Evolutionary conservation across 2,888 invertebrate species (phyloP), one percentile per base, ranked within the genome.

Genomic region (Plemyria rubiginata): DNA sequence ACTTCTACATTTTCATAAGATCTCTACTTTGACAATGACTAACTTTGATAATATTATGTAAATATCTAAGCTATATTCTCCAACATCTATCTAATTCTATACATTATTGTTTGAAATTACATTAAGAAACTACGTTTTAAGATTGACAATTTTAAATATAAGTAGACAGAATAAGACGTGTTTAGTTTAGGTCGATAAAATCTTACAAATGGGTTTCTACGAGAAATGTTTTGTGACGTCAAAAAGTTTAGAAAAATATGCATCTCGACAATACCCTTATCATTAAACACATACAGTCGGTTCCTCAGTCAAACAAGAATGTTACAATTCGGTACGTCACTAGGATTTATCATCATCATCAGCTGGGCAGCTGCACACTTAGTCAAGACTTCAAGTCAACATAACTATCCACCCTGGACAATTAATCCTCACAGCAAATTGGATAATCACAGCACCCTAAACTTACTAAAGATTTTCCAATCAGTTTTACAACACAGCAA

Each of bases 241-340:
- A 90, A 91, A 92, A 92, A 87, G 89, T 90, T 88, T 92, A 92
- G 91, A 92, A 92, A 92, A 92, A 92, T 91, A 91, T 87, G 82
- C 85, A 75, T 84, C 80, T 87, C 86, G 85, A 88, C 85, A 74
- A 81, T 86, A 88, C 84, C 86, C 87, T 88, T 88, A 87, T 79
- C 75, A 76, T 76, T 78, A 81, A 87, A 83, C 84, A 84, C 87
- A 80, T 77, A 77, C 90, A 90, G 90, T 90, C 90, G 87, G 82
- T 86, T 84, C 79, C 80, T 92, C 91, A 92, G 91, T 91, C 92
- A 87, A 78, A 79, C 80, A 71, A 78, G 77, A 73, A 78, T 75
- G 77, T 74, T 80, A 70, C 70, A 81, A 75, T 71, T 69, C 70
- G 75, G 76, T 78, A 78, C 73, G 73, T 73, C 63, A 62, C 69